Conservation (phyloP, 1,140 invertebrate genomes). For the Coelopa frigida region DNA sequence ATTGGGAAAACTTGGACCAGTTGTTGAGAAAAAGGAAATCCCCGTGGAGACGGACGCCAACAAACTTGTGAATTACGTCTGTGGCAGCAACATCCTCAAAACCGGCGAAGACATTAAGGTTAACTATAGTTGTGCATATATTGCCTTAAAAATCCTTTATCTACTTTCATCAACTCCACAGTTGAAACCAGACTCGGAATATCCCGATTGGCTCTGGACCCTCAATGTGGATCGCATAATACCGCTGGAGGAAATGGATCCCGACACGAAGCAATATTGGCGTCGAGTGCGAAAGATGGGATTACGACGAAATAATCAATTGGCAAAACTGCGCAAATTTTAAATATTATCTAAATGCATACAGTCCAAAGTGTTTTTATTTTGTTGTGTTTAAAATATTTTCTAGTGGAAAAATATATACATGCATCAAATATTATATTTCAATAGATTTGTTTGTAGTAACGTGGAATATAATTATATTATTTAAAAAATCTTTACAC, state of each 20-base stretch:
- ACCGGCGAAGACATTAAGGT: constrained; percentile 73
- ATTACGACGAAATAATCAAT: constrained; percentile 54
- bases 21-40: constrained; percentile 62
- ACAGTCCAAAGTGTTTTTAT: too few relatives aligned
- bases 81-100: constrained; percentile 75
- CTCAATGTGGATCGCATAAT: constrained; percentile 55
- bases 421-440: too few relatives aligned
- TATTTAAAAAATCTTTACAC: too few relatives aligned
- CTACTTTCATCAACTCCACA: constrained; percentile 16
- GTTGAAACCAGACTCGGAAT: constrained; percentile 78
- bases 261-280: constrained; percentile 77
- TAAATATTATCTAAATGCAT: constrained; percentile 16
- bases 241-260: constrained; percentile 68
- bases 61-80: constrained; percentile 72
- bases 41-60: constrained; percentile 81
- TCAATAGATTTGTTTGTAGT: too few relatives aligned
- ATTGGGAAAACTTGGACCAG: constrained; percentile 52
- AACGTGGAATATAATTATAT: too few relatives aligned
- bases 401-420: too few relatives aligned
- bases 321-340: constrained; percentile 52
- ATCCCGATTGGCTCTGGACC: constrained; percentile 89
- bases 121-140: constrained; percentile 2
- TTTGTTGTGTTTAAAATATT: too few relatives aligned
- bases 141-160: not conserved
- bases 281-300: constrained; percentile 54